Evolutionary conservation across 2,113 vertebrate genomes (phyloP).

Genomic region (Xyliphius kryptos): DNA sequence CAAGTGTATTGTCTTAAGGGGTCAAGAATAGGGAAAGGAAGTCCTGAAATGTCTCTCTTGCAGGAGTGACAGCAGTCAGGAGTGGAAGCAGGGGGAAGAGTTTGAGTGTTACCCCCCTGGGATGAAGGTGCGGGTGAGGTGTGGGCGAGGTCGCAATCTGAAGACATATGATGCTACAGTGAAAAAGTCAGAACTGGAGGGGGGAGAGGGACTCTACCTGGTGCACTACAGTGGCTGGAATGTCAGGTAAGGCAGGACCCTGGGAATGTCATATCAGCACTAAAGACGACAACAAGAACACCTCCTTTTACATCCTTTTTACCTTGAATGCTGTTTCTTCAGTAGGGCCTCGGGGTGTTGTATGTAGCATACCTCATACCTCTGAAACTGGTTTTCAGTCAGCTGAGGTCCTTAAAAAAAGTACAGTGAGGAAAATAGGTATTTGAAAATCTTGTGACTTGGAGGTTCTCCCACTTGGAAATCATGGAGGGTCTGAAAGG

Average conservation of each 20-base stretch:
- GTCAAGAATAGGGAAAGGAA: slow-evolving; percentile 67
- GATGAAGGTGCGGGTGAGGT: slow-evolving; percentile 99
- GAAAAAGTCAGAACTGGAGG: slow-evolving; percentile 99
- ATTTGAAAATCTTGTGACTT: too few relatives aligned
- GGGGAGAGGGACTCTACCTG: slow-evolving; percentile 99
- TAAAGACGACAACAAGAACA: too few relatives aligned
- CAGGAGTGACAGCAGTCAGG: slow-evolving; percentile 96
- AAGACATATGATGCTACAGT: slow-evolving; percentile 99
- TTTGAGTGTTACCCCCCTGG: slow-evolving; percentile 98
- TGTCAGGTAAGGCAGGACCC: slow-evolving; percentile 88
- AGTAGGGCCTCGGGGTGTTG: too few relatives aligned
- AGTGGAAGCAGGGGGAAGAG: slow-evolving; percentile 87
- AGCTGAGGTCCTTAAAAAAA: too few relatives aligned
- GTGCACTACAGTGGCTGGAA: slow-evolving; percentile 99
- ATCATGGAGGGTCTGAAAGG: too few relatives aligned
- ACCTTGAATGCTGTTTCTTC: too few relatives aligned
- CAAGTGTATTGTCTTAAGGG: slow-evolving; percentile 28
- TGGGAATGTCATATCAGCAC: slow-evolving; percentile 53
- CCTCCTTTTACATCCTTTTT: too few relatives aligned
- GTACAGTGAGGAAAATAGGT: too few relatives aligned
- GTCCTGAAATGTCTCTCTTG: slow-evolving; percentile 77
- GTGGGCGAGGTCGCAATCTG: slow-evolving; percentile 97
- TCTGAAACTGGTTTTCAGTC: too few relatives aligned
- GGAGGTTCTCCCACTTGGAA: too few relatives aligned
- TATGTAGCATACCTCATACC: too few relatives aligned